Conservation (phyloP, 2,113 vertebrate genomes). For the Nanorana parkeri region DNA sequence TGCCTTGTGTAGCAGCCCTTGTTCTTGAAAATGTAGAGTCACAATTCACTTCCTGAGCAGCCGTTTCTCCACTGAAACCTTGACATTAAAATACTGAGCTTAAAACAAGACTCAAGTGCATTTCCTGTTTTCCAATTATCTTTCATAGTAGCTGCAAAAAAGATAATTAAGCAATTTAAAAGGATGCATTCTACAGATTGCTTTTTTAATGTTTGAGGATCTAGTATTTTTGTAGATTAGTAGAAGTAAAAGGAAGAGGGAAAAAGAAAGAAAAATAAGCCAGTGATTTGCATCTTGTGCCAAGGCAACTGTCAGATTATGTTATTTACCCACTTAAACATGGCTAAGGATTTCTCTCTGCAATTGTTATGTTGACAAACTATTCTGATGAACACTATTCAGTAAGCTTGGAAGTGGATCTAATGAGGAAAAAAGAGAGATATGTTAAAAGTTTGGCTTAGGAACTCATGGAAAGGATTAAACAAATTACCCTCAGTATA, state of each 20-base stretch:
- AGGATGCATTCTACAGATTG: slow-evolving; percentile 27
- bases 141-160: slow-evolving; percentile 36
- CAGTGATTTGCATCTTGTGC: slow-evolving; percentile 47
- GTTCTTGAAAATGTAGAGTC: too few species aligned
- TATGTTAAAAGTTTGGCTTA: neutral
- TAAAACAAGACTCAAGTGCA: neutral
- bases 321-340: slow-evolving; percentile 48
- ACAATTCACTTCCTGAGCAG: neutral
- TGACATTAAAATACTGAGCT: slow-evolving; percentile 23
- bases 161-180: slow-evolving; percentile 45
- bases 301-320: slow-evolving; percentile 50
- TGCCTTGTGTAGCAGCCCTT: too few species aligned
- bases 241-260: neutral
- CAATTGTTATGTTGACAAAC: slow-evolving; percentile 42
- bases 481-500: neutral
- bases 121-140: slow-evolving; percentile 40
- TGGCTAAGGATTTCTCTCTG: slow-evolving; percentile 23
- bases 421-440: neutral
- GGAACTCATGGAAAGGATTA: neutral
- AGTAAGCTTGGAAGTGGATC: neutral
- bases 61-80: neutral
- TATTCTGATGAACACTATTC: slow-evolving; percentile 13
- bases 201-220: slow-evolving; percentile 24
- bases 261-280: slow-evolving; percentile 28
- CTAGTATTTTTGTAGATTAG: slow-evolving; percentile 44